Base-by-base conservation (phyloP, 2,888 invertebrate species). In the Dioctria rufipes region DNA sequence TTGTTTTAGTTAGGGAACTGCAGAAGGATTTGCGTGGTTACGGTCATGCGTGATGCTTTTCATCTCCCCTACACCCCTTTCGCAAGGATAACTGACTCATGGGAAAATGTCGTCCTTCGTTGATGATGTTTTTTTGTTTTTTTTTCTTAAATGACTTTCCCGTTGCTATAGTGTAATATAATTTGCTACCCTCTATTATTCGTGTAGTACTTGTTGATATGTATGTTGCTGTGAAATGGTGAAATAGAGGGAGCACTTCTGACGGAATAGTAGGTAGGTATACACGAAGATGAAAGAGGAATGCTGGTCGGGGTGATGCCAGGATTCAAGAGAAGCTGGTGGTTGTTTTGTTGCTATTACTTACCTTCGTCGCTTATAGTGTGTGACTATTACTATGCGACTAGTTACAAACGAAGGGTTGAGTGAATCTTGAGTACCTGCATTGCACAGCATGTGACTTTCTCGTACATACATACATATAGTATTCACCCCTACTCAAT, bases 401-500 rank as follows among this genome's bases (percentile, higher is more conserved):
- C n/a, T n/a, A n/a, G n/a, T 25, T 49, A 2, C 11, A n/a, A 42
- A 71, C 5, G 71, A 51, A 39, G 42, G 43, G 60, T 75, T 13
- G 75, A 61, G 61, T 61, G 75, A 75, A 43, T 61, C 75, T 77
- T 77, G 43, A 77, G 77, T 77, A 77, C 77, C 77, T 77, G 77
- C 77, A 77, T 77, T 77, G 39, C 58, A 61, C 43, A 11, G 60
- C 42, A 75, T 75, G 43, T 60, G 42, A 54, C 42, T 42, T 60
- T 58, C 42, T 63, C 11, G 13, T 43, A 5, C 75, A 43, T n/a
- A 42, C 25, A 5, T 77, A 6, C 37, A 37, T 25, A 25, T 25
- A 25, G 25, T 25, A 25, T 25, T 25, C 25, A 25, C 25, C 25
- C 25, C 25, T 25, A 25, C 25, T 25, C 25, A 25, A 25, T 25